Evolutionary conservation across 2,888 invertebrate genomes (phyloP), one percentile per base, ranked within the genome.

Genomic region (Junonia oenone): DNA sequence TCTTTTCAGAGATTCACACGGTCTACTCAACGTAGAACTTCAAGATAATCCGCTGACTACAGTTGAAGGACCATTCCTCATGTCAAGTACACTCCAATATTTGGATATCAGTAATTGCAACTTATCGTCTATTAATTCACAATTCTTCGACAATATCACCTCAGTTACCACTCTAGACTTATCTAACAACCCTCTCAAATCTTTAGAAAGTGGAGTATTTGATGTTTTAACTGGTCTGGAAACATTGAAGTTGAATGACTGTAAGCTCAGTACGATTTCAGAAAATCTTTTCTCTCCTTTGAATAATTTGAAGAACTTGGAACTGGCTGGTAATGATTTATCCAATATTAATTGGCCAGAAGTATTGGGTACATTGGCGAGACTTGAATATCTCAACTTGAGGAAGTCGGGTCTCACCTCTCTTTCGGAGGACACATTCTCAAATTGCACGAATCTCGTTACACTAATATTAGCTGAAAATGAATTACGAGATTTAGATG

Each of bases 81-180:
- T 92, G 53, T 93, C 93, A 33, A 89, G 91, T 56, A 93, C 94
- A 0, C 82, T 95, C 47, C 91, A 93, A 63, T 94, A 93, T 69
- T 85, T 95, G 58, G 94, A 94, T 72, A 89, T 94, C 66, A 94
- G 92, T 75, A 91, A 90, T 54, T 94, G 94, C 75, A 92, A 92
- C 48, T 81, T 95, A 27, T 85, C 88, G 14, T 73, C 72, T 40
- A 86, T 94, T 66, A 93, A 93, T 69, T 75, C 90, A 4, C 90
- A 91, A 54, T 95, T 94, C 73, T 94, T 94, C 75, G 88, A 91
- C 62, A 93, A 94, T 67, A 90, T 93, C 40, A 93, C 93, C 0
- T 90, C 93, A 9, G 78, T 94, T 15, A 93, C 92, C 58, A 93
- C 92, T n/a, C 77, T 94, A n/a, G 94, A 94, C 71, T 79, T 95